Percentiles rank a stretch among this genome's conserved stretches.
Conservation (phyloP, 30 jellyfish, hydroid and myxozoan genomes). For the Haliclystus octoradiatus region DNA sequence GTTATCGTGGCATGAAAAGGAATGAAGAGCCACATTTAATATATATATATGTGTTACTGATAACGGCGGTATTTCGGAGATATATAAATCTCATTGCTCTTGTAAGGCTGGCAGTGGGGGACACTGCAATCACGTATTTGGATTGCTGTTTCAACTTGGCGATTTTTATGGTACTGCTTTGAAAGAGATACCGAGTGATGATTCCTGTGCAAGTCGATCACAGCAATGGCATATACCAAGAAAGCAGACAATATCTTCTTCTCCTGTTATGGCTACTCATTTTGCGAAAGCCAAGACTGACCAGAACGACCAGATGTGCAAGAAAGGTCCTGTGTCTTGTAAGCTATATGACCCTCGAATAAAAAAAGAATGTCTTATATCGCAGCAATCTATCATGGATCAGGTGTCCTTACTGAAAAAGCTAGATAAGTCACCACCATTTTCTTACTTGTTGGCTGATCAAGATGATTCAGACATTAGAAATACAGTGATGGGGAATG, state of each 20-base stretch:
- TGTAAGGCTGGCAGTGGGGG: constrained; percentile 22
- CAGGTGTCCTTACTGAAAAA: too few relatives aligned
- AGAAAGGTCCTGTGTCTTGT: too few relatives aligned
- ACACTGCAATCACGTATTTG: constrained; percentile 5
- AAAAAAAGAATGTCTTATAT: too few relatives aligned
- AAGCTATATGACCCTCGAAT: too few relatives aligned
- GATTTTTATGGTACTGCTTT: constrained; percentile 2
- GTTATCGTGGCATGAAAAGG: constrained; percentile 7
- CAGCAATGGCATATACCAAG: constrained; percentile 5
- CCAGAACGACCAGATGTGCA: too few relatives aligned
- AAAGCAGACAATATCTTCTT: neutral
- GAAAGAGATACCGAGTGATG: neutral
- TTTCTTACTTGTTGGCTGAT: too few relatives aligned
- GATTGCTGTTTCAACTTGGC: constrained; percentile 4
- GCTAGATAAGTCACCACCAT: neutral
- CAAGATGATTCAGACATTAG: too few relatives aligned
- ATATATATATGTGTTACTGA: neutral
- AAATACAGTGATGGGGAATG: too few relatives aligned
- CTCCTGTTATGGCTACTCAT: too few relatives aligned
- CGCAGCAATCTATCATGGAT: too few relatives aligned
- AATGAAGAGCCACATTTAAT: constrained; percentile 10
- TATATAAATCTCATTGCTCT: neutral
- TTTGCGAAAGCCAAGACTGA: too few relatives aligned
- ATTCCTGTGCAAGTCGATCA: constrained; percentile 3
- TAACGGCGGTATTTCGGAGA: constrained; percentile 1